Conservation (phyloP, 2,797 vertebrate species). For the Cacajao melanocephalus region DNA sequence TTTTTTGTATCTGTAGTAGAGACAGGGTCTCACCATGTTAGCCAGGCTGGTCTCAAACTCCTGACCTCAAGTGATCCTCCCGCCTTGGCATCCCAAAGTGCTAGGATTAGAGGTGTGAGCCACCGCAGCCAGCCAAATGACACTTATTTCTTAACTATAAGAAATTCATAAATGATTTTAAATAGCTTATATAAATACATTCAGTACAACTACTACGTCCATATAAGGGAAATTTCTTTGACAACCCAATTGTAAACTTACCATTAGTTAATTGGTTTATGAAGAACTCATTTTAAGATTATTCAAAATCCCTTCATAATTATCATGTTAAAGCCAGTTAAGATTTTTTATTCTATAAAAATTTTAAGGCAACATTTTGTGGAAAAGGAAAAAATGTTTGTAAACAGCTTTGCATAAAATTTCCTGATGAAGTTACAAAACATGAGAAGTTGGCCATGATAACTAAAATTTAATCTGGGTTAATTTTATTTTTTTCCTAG, state of each 20-base stretch:
- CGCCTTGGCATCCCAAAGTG: neutral
- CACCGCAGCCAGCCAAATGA: neutral
- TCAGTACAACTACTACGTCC: neutral
- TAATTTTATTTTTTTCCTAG: neutral
- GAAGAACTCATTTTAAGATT: neutral
- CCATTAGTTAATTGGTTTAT: neutral
- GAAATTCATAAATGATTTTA: neutral
- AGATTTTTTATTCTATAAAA: neutral
- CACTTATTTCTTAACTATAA: neutral
- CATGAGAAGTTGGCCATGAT: neutral
- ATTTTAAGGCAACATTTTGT: neutral
- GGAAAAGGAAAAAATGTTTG: neutral
- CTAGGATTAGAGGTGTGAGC: neutral
- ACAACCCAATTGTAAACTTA: neutral
- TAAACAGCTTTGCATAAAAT: slow-evolving; percentile 6
- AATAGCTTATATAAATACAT: neutral
- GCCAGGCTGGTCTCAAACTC: neutral
- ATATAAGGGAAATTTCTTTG: neutral
- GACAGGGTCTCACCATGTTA: neutral
- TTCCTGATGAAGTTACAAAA: neutral
- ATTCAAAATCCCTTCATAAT: neutral
- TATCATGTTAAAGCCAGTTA: neutral
- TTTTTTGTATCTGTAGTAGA: neutral
- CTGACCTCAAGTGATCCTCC: neutral
- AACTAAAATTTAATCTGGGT: neutral